Evolutionary conservation across 35 echinoderm and acorn worm genomes (phyloP), one percentile per base, ranked within the genome.

Genomic region (Stichopus chloronotus): DNA sequence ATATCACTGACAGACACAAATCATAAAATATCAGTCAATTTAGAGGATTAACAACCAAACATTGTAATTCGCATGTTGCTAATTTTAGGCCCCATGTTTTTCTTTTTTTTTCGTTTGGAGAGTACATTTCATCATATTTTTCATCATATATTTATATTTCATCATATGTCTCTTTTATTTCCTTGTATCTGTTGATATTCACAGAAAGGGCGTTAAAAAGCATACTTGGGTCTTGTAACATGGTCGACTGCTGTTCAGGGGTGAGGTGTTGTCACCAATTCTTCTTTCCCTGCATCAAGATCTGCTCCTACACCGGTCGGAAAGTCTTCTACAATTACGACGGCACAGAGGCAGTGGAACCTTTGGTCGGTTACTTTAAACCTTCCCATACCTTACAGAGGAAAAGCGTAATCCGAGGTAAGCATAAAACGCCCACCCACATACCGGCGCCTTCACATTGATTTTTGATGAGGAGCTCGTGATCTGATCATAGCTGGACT

Each of bases 251-350:
- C 78, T 98, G 96, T 78, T 98, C 90, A 61, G 92, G 94, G 3
- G 25, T 92, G 7, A 68, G 96, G 1, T 92, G 92, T n/a, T 95
- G 94, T 57, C 92, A 98, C 61, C 96, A 98, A 84, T 95, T 90
- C 59, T 81, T 95, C 21, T 98, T 95, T 59, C 96, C 96, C 9
- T 98, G 96, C 88, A 95, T 98, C 89, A 90, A 89, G 56, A 83
- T 92, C 56, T 98, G 96, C 82, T 93, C 94, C 25, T 95, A 95
- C 61, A 94, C 89, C 2, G 78, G 95, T 56, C 78, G 94, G 43
- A 95, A 82, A 91, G 89, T 95, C 7, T 98, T 98, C 88, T 98
- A 98, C 65, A 98, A 98, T 79, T 98, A 98, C 92, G 96, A 98
- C 63, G 96, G 96, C 21, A 95, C 96, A 6, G 96, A 98, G 84